Base-by-base conservation (phyloP, 2,113 vertebrate species). In the Mastomys coucha region DNA sequence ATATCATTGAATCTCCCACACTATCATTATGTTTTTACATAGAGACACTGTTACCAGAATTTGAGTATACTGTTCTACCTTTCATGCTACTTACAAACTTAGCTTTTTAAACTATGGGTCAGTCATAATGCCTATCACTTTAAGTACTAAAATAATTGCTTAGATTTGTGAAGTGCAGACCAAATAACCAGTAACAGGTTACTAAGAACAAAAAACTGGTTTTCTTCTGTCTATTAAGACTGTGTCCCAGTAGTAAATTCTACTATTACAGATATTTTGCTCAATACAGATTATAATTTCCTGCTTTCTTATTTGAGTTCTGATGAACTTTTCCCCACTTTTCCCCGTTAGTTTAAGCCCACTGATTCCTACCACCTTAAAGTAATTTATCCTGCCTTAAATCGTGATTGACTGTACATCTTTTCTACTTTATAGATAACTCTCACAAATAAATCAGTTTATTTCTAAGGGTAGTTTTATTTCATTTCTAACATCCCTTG, bases 61-160 rank as follows among this genome's bases (percentile, higher is more conserved):
- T 88, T 77, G 6, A 33, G 4, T 77, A 78, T n/a, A 60, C 12
- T 77, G 17, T 17, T 89, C 8, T 73, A 16, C 31, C 17, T 87
- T 95, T 94, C 69, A 94, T 14, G 53, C 8, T 49, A 10, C 39
- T 88, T 72, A 33, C 16, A 92, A 60, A 94, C n/a, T 89, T 89
- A 69, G 5, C 53, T 82, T 90, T 36, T 67, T 78, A 84, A 89
- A 65, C 67, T 49, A 0, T 65, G 56, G 26, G n/a, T n/a, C n/a
- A n/a, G 10, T 80, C 28, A 88, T 31, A 63, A 3, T 88, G 33
- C 33, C 22, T 76, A 65, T 91, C 36, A 88, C 20, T 65, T 45
- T 10, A 73, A 76, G 42, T 45, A 65, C 90, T 42, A 31, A 28
- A 31, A 39, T 36, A 5, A 89, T 56, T 70, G 8, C 16, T 11